A percentile compares a stretch with the other conserved stretches of the same genome.
phyloP scores from a whole-genome alignment of 1,140 invertebrate species.

The Drosophila oshimai region DNA sequence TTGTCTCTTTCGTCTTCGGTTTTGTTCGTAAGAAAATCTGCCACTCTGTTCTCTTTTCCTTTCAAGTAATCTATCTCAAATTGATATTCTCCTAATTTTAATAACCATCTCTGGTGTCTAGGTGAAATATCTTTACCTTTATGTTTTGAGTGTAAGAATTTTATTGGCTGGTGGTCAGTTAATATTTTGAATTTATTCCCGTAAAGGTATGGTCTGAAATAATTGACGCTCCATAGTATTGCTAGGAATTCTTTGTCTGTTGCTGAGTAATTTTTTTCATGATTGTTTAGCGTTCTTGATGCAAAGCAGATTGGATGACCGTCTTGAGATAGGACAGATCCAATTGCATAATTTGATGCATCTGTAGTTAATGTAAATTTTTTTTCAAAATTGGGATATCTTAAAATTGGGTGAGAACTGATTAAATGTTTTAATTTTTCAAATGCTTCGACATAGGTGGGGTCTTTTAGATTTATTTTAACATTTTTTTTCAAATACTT shows the following conservation, averaged over 20 bases:
- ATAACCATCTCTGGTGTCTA: slow-evolving; percentile 2
- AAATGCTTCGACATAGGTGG: neutral
- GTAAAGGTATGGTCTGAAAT: neutral
- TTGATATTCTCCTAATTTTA: neutral
- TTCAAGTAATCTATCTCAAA: neutral
- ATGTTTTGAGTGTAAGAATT: neutral
- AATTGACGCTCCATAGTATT: neutral
- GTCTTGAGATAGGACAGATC: neutral
- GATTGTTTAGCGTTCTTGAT: neutral
- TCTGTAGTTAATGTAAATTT: neutral
- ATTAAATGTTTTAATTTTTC: neutral
- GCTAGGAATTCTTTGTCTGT: neutral
- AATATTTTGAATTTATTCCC: neutral
- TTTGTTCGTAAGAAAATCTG: neutral
- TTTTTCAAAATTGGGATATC: too few relatives aligned
- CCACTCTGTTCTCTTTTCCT: neutral
- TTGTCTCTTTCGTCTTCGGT: too few relatives aligned
- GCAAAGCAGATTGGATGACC: neutral
- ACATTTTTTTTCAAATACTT: neutral
- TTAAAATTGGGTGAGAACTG: neutral
- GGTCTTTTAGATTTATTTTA: neutral
- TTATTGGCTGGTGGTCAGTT: neutral
- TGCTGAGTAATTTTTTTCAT: too few relatives aligned
- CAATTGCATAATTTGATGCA: neutral
- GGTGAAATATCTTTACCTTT: neutral